A percentile compares a stretch with the other conserved stretches of the same genome.
These are phyloP conservation scores for Manis javanica DNA, from an alignment of 2,797 vertebrate genomes.

Conservation along the genomic window DNA sequence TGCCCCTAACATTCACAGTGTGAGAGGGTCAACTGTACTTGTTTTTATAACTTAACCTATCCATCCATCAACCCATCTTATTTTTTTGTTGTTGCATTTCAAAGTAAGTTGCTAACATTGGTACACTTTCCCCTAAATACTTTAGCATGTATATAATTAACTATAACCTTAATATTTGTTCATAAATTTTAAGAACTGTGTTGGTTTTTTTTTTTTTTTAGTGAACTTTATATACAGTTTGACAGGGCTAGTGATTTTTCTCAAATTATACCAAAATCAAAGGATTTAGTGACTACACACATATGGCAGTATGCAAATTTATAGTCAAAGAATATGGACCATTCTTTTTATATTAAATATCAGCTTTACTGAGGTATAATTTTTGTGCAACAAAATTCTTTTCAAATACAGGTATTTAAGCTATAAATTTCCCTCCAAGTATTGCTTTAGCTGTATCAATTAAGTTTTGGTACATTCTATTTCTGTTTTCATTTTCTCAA, in stretches of 20 bases:
- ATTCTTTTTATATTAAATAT: constrained; percentile 40
- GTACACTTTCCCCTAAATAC: constrained; percentile 4
- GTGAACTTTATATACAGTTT: constrained; percentile 22
- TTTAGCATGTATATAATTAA: background rate
- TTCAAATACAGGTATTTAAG: background rate
- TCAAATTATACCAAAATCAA: constrained; percentile 31
- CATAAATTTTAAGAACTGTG: background rate
- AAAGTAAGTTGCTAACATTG: constrained; percentile 37
- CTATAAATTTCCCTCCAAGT: background rate
- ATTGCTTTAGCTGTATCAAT: background rate
- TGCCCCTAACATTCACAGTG: too few species aligned
- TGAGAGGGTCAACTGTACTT: background rate
- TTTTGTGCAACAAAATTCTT: constrained; percentile 10
- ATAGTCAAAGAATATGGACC: background rate
- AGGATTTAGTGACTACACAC: background rate
- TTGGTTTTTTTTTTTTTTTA: background rate
- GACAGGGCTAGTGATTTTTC: constrained; percentile 25
- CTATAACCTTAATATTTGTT: constrained; percentile 25
- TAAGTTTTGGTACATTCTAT: background rate
- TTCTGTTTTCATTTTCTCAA: constrained; percentile 39
- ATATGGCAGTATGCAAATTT: background rate
- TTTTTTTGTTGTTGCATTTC: constrained; percentile 3
- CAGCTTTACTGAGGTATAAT: constrained; percentile 11
- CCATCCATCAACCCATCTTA: background rate
- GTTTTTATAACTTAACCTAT: background rate